phyloP scores from a whole-genome alignment of 2,888 invertebrate species.

The Philopedon plagiatum region DNA sequence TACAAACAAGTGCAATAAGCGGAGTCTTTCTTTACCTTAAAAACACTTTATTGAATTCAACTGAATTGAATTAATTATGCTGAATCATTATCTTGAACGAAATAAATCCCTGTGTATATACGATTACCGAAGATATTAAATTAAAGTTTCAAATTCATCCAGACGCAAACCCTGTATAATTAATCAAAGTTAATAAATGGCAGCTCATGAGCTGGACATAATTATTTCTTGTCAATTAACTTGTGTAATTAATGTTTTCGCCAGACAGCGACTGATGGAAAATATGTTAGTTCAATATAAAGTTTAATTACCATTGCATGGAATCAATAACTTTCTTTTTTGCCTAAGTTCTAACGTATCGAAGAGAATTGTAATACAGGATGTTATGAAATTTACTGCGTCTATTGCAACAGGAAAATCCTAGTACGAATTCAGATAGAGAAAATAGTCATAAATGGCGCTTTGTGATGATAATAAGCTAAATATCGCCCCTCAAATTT shows the following conservation, averaged over 20 bases:
- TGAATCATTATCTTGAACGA: too few species aligned
- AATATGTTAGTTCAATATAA: not conserved
- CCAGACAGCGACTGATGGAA: conserved; percentile 6
- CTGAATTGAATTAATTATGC: too few species aligned
- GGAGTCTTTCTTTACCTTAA: too few species aligned
- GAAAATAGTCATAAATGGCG: too few species aligned
- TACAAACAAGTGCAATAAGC: too few species aligned
- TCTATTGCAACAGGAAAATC: too few species aligned
- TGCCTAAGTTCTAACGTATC: not conserved
- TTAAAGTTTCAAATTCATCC: not conserved
- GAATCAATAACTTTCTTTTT: not conserved
- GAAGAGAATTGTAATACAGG: too few species aligned
- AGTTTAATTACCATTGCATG: not conserved
- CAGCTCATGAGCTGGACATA: conserved; percentile 4
- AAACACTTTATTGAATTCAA: too few species aligned
- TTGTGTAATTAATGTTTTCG: conserved; percentile 12
- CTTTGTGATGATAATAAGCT: too few species aligned
- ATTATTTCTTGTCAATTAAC: conserved; percentile 26
- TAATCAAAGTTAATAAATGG: conserved; percentile 16
- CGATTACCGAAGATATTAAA: not conserved
- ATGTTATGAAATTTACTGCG: too few species aligned
- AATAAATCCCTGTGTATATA: not conserved
- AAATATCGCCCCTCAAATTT: too few species aligned
- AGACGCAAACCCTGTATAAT: conserved; percentile 1
- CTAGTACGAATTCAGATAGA: too few species aligned